These are phyloP conservation scores for Chrysogorgia sp. DNA, from an alignment of 92 coral and sea anemone genomes.

Conservation along the genomic window DNA sequence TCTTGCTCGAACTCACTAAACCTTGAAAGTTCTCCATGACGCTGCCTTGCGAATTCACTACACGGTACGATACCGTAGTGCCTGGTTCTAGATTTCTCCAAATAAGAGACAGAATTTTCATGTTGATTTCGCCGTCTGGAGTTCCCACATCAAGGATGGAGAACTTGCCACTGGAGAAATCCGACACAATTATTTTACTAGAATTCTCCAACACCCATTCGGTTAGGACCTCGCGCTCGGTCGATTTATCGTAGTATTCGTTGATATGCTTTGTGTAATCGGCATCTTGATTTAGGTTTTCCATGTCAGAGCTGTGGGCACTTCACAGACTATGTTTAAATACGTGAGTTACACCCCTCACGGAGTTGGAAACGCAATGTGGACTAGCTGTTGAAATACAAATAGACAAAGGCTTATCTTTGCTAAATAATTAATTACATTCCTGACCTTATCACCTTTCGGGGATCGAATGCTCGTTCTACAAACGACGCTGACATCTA, in stretches of 20 bases:
- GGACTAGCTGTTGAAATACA: constrained; percentile 30
- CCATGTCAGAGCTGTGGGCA: not conserved
- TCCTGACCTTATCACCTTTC: constrained; percentile 40
- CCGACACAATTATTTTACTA: constrained; percentile 39
- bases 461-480: too few species aligned
- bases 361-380: not conserved
- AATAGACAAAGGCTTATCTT: constrained; percentile 26
- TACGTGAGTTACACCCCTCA: not conserved
- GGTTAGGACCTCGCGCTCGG: constrained; percentile 41
- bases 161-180: constrained; percentile 50
- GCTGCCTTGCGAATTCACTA: constrained; percentile 47
- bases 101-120: constrained; percentile 57
- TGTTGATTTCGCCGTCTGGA: constrained; percentile 57
- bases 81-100: constrained; percentile 58
- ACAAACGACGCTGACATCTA: too few species aligned
- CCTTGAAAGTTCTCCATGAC: constrained; percentile 52
- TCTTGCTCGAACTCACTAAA: constrained; percentile 44
- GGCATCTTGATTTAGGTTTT: constrained; percentile 20
- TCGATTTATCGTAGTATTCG: constrained; percentile 40
- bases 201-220: constrained; percentile 39
- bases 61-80: constrained; percentile 46
- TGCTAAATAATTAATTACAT: constrained; percentile 22
- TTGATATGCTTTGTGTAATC: constrained; percentile 37
- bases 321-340: not conserved
- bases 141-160: constrained; percentile 59